These are phyloP conservation scores for Sialia sialis DNA, from an alignment of 2,113 vertebrate species.

Conservation along the genomic window DNA sequence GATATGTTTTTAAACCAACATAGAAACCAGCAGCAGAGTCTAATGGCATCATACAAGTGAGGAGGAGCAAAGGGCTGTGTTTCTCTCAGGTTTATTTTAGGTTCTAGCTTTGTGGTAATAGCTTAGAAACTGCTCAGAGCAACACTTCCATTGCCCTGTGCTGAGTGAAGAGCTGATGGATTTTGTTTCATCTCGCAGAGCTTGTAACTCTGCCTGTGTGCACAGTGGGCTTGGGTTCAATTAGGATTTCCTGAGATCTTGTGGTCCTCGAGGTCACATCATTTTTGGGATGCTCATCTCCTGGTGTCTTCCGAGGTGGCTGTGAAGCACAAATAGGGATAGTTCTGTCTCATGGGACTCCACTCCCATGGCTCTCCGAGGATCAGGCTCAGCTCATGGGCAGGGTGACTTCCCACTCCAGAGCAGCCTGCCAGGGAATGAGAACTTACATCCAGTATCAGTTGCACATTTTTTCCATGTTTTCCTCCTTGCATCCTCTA, in stretches of 20 bases:
- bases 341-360: background rate
- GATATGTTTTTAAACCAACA: background rate
- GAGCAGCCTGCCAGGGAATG: background rate
- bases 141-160: background rate
- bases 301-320: background rate
- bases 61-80: background rate
- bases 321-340: background rate
- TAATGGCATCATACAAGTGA: background rate
- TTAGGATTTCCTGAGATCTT: background rate
- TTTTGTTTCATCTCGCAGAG: background rate
- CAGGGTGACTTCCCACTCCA: background rate
- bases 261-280: fast-evolving
- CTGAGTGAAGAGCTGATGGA: background rate
- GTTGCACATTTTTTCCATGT: fast-evolving
- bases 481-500: background rate
- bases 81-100: background rate
- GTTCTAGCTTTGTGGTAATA: background rate
- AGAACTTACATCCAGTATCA: background rate
- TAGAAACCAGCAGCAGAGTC: background rate
- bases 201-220: background rate
- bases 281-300: background rate
- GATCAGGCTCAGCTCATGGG: background rate
- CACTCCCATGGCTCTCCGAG: background rate
- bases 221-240: background rate
- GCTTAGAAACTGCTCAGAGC: background rate